Conservation (phyloP, 2,113 vertebrate species). For the Mustela lutreola region DNA sequence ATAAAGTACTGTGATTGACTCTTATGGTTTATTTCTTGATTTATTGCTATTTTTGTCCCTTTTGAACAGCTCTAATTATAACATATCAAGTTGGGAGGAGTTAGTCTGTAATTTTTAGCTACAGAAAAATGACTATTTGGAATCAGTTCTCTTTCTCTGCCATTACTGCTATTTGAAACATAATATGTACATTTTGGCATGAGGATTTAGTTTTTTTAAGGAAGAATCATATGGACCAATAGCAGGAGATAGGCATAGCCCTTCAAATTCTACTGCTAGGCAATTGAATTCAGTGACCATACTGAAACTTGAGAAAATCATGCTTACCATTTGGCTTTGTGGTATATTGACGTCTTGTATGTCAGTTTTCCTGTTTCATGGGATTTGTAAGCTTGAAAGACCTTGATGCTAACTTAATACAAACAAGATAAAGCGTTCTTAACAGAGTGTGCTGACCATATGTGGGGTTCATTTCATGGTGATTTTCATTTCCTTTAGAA, state of each 20-base stretch:
- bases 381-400: slow-evolving; percentile 68
- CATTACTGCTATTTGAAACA: slow-evolving; percentile 37
- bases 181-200: slow-evolving; percentile 25
- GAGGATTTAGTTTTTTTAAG: slow-evolving; percentile 55
- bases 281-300: slow-evolving; percentile 3
- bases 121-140: slow-evolving; percentile 50
- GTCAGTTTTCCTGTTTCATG: slow-evolving; percentile 51
- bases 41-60: slow-evolving; percentile 61
- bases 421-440: slow-evolving; percentile 74
- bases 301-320: slow-evolving; percentile 63
- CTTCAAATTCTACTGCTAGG: slow-evolving; percentile 22
- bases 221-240: slow-evolving; percentile 45
- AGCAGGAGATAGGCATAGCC: slow-evolving; percentile 39
- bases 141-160: slow-evolving; percentile 45
- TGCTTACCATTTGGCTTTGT: slow-evolving; percentile 48
- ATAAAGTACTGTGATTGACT: slow-evolving; percentile 21
- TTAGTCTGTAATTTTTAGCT: slow-evolving; percentile 63
- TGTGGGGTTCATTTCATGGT: slow-evolving; percentile 66
- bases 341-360: slow-evolving; percentile 29
- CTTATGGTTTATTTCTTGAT: slow-evolving; percentile 45
- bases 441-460: slow-evolving; percentile 58
- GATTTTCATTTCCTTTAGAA: slow-evolving; percentile 67
- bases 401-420: slow-evolving; percentile 73
- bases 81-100: not conserved
- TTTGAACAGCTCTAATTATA: slow-evolving; percentile 53